A percentile compares a stretch with the other conserved stretches of the same genome.
phyloP scores from a whole-genome alignment of 2,113 vertebrate species.

The Sigmodon hispidus region DNA sequence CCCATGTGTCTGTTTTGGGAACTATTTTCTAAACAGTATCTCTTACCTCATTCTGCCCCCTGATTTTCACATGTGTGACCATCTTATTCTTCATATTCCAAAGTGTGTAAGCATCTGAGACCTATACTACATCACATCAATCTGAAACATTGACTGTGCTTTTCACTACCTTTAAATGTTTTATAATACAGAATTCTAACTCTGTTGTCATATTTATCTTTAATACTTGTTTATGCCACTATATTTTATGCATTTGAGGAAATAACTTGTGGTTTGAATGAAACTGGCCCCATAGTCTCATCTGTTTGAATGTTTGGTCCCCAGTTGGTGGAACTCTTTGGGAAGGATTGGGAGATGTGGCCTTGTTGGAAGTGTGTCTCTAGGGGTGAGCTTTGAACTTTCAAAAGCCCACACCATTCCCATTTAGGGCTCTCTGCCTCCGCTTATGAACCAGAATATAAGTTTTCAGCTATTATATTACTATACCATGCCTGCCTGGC shows the following conservation, averaged over 20 bases:
- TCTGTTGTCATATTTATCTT: not conserved
- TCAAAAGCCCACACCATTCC: no score
- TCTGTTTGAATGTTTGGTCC: not conserved
- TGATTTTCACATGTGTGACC: not conserved
- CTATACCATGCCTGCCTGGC: not conserved
- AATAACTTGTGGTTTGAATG: not conserved
- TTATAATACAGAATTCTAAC: not conserved
- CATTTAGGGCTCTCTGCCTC: not conserved
- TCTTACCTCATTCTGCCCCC: not conserved
- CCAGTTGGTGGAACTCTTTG: no score
- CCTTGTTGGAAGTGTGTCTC: no score
- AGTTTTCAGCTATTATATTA: not conserved
- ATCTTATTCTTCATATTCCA: constrained; percentile 39
- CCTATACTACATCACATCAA: not conserved
- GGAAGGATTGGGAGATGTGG: no score
- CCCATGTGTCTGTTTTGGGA: not conserved
- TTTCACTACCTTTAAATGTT: not conserved
- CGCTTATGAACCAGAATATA: not conserved
- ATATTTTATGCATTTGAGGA: not conserved
- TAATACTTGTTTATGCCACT: not conserved
- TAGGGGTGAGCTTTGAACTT: no score
- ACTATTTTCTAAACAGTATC: not conserved
- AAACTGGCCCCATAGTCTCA: not conserved
- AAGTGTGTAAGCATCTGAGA: not conserved
- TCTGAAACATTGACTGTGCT: not conserved